Conservation (phyloP, 2,888 invertebrate species). For the Yponomeuta plumbellus region DNA sequence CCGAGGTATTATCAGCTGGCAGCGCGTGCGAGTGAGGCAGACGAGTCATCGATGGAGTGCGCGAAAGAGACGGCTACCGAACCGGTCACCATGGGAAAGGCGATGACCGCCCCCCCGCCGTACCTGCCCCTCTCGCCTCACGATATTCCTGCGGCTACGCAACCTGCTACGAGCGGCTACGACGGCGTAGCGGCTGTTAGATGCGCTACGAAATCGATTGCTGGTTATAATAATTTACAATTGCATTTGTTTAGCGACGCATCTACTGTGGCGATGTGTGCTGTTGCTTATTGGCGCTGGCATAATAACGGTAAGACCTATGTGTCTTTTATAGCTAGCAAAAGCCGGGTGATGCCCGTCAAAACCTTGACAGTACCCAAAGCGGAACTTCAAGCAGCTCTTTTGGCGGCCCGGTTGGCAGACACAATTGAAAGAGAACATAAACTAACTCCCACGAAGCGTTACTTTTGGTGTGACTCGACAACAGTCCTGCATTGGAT, state of each 20-base stretch:
- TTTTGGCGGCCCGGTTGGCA: slow-evolving; percentile 4
- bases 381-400: slow-evolving; percentile 6
- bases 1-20: background rate
- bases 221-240: no score
- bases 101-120: background rate
- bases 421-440: background rate
- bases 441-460: background rate
- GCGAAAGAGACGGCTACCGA: background rate
- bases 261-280: no score
- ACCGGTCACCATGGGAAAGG: background rate
- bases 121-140: background rate
- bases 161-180: background rate
- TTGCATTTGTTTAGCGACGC: no score
- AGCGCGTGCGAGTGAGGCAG: background rate
- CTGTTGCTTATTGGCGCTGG: background rate
- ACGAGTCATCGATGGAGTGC: background rate
- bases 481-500: slow-evolving; percentile 4
- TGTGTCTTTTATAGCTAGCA: slow-evolving; percentile 5
- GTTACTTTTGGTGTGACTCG: slow-evolving; percentile 5
- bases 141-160: background rate
- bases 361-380: background rate
- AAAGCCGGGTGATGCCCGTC: slow-evolving; percentile 5
- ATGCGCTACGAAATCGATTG: background rate
- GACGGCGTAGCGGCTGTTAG: background rate
- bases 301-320: background rate